A percentile compares a stretch with the other conserved stretches of the same genome.
Evolutionary conservation across 2,797 vertebrate genomes (phyloP).

Genomic region (Tapirus indicus): DNA sequence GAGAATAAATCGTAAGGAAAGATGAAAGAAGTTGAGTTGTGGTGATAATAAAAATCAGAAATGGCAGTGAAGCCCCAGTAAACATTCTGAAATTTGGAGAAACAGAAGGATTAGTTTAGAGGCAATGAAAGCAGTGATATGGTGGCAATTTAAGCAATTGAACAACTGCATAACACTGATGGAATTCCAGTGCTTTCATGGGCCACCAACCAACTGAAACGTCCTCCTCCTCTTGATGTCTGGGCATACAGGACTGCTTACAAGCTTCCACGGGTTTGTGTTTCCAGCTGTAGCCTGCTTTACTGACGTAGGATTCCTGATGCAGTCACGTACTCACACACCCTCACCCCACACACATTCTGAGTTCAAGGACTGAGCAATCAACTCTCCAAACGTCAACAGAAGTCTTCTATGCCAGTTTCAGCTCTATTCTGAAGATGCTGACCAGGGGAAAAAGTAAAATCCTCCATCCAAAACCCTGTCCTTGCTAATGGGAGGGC

Average conservation of each 20-base stretch:
- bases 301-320: neutral
- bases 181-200: neutral
- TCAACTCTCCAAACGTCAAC: neutral
- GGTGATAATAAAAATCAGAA: neutral
- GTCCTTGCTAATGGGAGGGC: conserved; percentile 50
- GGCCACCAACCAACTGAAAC: neutral
- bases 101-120: neutral
- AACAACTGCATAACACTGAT: neutral
- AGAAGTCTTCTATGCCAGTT: neutral
- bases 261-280: neutral
- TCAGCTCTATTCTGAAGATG: conserved; percentile 41
- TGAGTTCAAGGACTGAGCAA: neutral
- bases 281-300: conserved; percentile 12
- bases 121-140: neutral
- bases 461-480: conserved; percentile 66
- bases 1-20: conserved; percentile 26
- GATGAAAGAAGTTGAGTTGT: neutral
- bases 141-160: neutral
- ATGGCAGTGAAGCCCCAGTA: neutral
- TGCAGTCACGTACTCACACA: neutral
- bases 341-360: neutral
- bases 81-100: neutral
- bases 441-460: conserved; percentile 63
- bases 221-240: neutral
- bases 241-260: neutral